These are phyloP conservation scores for Cabera pusaria DNA, from an alignment of 2,888 invertebrate genomes.

Conservation along the genomic window DNA sequence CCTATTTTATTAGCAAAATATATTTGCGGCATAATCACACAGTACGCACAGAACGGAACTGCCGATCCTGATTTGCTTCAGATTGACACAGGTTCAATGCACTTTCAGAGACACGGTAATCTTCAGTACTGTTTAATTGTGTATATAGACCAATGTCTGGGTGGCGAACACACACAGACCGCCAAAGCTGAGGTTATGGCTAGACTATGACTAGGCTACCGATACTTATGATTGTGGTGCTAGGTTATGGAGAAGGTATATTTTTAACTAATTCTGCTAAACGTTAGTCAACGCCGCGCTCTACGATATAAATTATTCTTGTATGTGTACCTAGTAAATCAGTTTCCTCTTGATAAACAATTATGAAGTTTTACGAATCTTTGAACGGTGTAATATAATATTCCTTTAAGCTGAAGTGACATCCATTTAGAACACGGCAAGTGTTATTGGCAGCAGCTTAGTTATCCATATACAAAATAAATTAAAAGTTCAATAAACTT, in stretches of 20 bases:
- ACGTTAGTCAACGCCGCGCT: constrained; percentile 15
- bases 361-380: not conserved
- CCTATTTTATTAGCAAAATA: too few relatives aligned
- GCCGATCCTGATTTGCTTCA: too few relatives aligned
- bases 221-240: constrained; percentile 15
- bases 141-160: constrained; percentile 1
- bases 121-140: constrained; percentile 2
- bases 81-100: too few relatives aligned
- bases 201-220: constrained; percentile 5
- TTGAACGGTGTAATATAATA: too few relatives aligned
- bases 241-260: constrained; percentile 16
- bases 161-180: constrained; percentile 1
- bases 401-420: too few relatives aligned
- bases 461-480: too few relatives aligned
- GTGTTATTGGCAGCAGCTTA: too few relatives aligned
- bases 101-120: not conserved
- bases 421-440: too few relatives aligned
- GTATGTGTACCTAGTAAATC: constrained; percentile 11
- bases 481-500: too few relatives aligned
- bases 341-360: constrained; percentile 2
- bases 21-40: too few relatives aligned
- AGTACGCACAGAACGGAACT: too few relatives aligned
- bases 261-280: constrained; percentile 18
- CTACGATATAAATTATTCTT: constrained; percentile 7
- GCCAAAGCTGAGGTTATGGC: constrained; percentile 4